Evolutionary conservation across 2,888 invertebrate species (phyloP).

Genomic region (Blera fallax): DNA sequence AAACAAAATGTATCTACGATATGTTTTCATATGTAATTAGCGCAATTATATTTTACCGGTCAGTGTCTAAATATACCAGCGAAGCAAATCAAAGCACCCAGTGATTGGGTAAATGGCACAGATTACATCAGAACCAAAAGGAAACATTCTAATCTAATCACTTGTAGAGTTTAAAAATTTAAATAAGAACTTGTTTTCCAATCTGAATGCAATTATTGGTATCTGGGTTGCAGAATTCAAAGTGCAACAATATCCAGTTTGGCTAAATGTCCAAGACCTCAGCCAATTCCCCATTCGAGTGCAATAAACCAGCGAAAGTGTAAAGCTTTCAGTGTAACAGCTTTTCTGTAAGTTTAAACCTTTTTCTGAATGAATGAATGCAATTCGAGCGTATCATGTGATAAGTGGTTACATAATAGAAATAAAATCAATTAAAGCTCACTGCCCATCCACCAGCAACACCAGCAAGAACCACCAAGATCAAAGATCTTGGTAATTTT

Average conservation of each 20-base stretch:
- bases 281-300: slow-evolving; percentile 5
- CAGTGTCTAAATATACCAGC: slow-evolving; percentile 45
- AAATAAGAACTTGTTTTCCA: slow-evolving; percentile 44
- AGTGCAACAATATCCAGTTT: slow-evolving; percentile 67
- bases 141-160: slow-evolving; percentile 57
- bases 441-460: neutral
- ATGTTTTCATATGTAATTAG: slow-evolving; percentile 60
- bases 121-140: slow-evolving; percentile 53
- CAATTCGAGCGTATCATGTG: slow-evolving; percentile 33
- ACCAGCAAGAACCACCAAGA: neutral
- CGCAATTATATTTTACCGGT: slow-evolving; percentile 66
- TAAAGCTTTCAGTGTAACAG: slow-evolving; percentile 40
- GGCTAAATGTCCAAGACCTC: slow-evolving; percentile 60
- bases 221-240: slow-evolving; percentile 64
- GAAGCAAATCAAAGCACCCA: slow-evolving; percentile 20
- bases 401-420: slow-evolving; percentile 40
- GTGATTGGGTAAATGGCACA: slow-evolving; percentile 35
- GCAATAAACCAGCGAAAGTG: slow-evolving; percentile 35
- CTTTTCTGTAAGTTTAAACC: slow-evolving; percentile 51
- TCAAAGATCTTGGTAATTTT: neutral
- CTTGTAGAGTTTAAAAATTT: neutral
- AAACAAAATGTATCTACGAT: slow-evolving; percentile 1
- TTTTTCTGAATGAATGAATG: slow-evolving; percentile 36
- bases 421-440: slow-evolving; percentile 39
- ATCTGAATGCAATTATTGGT: slow-evolving; percentile 43